These are phyloP conservation scores for Teleogryllus occipitalis DNA, from an alignment of 1,140 invertebrate species.

Conservation along the genomic window DNA sequence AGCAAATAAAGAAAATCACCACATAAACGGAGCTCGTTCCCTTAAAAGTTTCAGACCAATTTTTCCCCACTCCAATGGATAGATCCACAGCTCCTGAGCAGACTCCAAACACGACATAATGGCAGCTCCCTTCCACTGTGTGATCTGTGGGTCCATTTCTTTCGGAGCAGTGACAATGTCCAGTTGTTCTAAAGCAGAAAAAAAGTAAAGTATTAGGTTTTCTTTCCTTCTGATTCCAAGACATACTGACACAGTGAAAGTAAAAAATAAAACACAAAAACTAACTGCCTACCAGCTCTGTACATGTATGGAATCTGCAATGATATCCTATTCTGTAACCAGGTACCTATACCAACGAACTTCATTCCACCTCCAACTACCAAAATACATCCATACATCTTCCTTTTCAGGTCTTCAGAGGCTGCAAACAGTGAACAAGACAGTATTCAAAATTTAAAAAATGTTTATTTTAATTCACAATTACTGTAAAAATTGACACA, in stretches of 20 bases:
- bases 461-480: no score
- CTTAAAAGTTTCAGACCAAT: slow-evolving; percentile 76
- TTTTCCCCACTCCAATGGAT: slow-evolving; percentile 74
- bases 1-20: slow-evolving; percentile 38
- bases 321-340: slow-evolving; percentile 80
- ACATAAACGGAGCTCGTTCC: slow-evolving; percentile 77
- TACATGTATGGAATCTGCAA: slow-evolving; percentile 73
- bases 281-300: slow-evolving; percentile 45
- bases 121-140: slow-evolving; percentile 88
- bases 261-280: no score
- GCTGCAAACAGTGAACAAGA: slow-evolving; percentile 32
- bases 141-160: slow-evolving; percentile 83
- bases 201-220: neutral
- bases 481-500: neutral
- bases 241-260: no score
- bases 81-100: slow-evolving; percentile 88
- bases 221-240: no score
- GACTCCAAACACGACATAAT: slow-evolving; percentile 89
- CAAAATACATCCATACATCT: slow-evolving; percentile 90
- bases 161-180: slow-evolving; percentile 76
- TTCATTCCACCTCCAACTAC: slow-evolving; percentile 87
- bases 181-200: slow-evolving; percentile 51
- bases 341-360: slow-evolving; percentile 74
- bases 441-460: neutral
- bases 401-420: slow-evolving; percentile 80